phyloP scores from a whole-genome alignment of 2,797 vertebrate genomes.

The Odontamblyopus lacepedii region DNA sequence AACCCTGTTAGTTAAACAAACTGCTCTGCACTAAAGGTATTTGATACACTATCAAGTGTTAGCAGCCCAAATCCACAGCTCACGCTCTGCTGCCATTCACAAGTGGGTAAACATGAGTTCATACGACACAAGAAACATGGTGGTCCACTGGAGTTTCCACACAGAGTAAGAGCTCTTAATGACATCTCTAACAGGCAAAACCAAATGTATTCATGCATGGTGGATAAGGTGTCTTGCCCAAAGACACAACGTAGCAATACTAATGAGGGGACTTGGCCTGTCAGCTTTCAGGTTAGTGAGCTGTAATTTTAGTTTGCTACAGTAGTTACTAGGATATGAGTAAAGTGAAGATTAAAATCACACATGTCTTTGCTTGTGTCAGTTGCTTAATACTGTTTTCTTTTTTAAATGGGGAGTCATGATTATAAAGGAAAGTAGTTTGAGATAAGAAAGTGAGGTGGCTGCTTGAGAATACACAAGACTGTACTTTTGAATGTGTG shows the following conservation, averaged over 20 bases:
- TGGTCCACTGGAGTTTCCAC: neutral
- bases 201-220: neutral
- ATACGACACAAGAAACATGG: neutral
- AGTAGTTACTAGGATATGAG: neutral
- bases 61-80: constrained; percentile 1
- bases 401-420: neutral
- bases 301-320: neutral
- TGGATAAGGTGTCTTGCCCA: neutral
- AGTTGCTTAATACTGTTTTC: neutral
- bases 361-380: neutral
- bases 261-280: too few species aligned
- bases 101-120: constrained; percentile 4
- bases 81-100: constrained; percentile 2
- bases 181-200: neutral
- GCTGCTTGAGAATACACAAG: neutral
- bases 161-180: neutral
- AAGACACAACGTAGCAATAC: neutral
- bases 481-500: neutral
- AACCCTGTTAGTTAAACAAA: neutral
- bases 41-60: neutral
- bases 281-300: neutral
- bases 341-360: neutral
- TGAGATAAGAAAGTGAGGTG: neutral
- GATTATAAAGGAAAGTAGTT: neutral
- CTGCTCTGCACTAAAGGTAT: neutral